Conservation (phyloP, 2,797 vertebrate genomes). For the Anguilla pacifica region DNA sequence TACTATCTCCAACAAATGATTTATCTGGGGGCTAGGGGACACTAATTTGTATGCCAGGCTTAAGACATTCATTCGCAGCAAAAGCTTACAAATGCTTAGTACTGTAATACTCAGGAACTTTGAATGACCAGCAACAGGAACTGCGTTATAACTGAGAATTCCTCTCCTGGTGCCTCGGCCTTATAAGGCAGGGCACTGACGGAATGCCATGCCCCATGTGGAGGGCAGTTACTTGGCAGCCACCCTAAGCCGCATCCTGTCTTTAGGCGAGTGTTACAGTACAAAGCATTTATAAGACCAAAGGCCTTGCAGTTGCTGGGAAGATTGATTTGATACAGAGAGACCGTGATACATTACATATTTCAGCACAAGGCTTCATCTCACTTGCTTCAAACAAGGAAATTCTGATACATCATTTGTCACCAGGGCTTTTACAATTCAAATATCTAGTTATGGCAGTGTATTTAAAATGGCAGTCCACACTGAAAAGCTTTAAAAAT, state of each 20-base stretch:
- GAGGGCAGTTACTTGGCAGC: constrained; percentile 49
- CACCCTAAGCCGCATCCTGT: constrained; percentile 58
- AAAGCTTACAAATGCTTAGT: neutral
- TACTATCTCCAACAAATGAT: too few relatives aligned
- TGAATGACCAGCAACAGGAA: neutral
- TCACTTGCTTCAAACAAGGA: constrained; percentile 41
- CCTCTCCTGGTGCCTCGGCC: constrained; percentile 22
- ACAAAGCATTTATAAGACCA: constrained; percentile 56
- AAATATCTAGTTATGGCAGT: neutral
- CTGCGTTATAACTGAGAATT: neutral
- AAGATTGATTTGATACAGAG: constrained; percentile 43
- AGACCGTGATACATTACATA: constrained; percentile 53
- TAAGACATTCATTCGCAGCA: neutral
- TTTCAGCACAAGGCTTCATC: constrained; percentile 43
- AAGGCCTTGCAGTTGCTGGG: constrained; percentile 42
- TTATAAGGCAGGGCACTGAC: constrained; percentile 48
- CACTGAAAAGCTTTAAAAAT: neutral
- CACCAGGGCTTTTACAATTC: neutral
- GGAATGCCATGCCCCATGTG: constrained; percentile 19
- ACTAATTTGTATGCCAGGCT: neutral
- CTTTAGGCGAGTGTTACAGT: constrained; percentile 41
- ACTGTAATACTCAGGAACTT: neutral
- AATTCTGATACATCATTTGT: constrained; percentile 18
- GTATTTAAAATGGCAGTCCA: neutral
- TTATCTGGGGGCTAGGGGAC: neutral